Conservation (phyloP, 1,140 invertebrate genomes). For the Drosophila malerkotliana region DNA sequence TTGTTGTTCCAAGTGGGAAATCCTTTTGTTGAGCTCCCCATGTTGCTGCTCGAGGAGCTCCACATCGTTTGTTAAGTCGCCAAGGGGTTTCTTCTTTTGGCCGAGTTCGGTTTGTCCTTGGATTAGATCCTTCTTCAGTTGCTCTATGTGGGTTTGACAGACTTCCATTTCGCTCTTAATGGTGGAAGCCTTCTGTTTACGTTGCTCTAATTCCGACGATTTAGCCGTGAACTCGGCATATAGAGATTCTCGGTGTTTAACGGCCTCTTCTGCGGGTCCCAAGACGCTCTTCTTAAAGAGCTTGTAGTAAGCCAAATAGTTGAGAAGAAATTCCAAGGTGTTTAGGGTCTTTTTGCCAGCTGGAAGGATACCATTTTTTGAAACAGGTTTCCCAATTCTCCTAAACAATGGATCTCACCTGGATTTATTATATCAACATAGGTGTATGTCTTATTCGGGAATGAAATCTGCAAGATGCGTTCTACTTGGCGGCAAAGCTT, state of each 20-base stretch:
- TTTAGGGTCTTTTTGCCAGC: constrained; percentile 58
- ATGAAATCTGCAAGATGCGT: constrained; percentile 60
- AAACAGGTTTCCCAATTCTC: too few species aligned
- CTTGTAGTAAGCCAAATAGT: constrained; percentile 68
- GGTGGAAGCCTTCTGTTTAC: constrained; percentile 16
- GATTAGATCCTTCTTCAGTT: constrained; percentile 30
- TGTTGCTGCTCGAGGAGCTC: constrained; percentile 23
- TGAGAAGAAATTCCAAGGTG: constrained; percentile 59
- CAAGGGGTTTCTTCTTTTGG: constrained; percentile 16
- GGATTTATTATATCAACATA: constrained; percentile 67
- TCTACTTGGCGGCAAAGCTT: constrained; percentile 68
- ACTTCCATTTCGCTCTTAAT: constrained; percentile 14
- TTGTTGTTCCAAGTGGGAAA: constrained; percentile 38
- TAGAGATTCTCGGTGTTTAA: constrained; percentile 35
- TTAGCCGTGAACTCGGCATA: constrained; percentile 27
- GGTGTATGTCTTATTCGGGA: constrained; percentile 55
- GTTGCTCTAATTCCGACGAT: constrained; percentile 34
- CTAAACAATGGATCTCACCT: constrained; percentile 28
- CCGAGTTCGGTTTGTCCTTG: constrained; percentile 21
- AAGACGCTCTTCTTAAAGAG: constrained; percentile 59
- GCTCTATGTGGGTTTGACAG: constrained; percentile 23
- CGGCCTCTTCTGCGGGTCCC: constrained; percentile 32
- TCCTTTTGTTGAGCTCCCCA: constrained; percentile 28
- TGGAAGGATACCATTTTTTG: constrained; percentile 1
- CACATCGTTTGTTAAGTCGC: constrained; percentile 13